Base-by-base conservation (phyloP, 1,140 invertebrate genomes). In the Temnothorax longispinosus region DNA sequence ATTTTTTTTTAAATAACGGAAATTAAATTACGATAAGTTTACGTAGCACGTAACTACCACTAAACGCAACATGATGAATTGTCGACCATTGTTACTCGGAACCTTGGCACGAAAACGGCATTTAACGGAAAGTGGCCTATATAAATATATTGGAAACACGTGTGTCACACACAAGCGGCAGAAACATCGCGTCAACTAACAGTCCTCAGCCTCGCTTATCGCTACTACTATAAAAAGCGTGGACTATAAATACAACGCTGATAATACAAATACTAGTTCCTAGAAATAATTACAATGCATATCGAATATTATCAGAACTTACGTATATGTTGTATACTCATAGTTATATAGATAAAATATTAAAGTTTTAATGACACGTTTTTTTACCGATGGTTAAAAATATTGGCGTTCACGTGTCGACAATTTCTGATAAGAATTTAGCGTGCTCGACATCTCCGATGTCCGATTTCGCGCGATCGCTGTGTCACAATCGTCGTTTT, bases 401-500 rank as follows among this genome's bases (percentile, higher is more conserved):
- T 27, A 27, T 27, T 32, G 38, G 13, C 44, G 18, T 54, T 32
- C 4, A 64, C 6, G 27, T 60, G 13, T 11, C 32, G 21, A 58
- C 27, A 15, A 8, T 32, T 35, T 44, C 7, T 13, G 69, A 74
- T 50, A 60, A 84, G 18, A 38, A 84, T 74, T 75, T 72, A 18
- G 69, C 67, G 71, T 18, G 27, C 50, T 71, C 52, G 78, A 41
- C 32, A 21, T 50, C 44, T 21, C 6, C 67, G 67, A 60, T 32
- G 38, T 88, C 52, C 75, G 54, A 90, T 88, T 86, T 86, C 82
- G 77, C 47, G 60, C 41, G 32, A 54, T 64, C 44, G 52, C 58
- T 54, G 27, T 91, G 89, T 91, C 90, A 71, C 87, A 91, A 91
- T 77, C 78, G 32, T 72, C 77, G 74, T 88, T 91, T 90, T 90